A percentile compares a stretch with the other conserved stretches of the same genome.
phyloP scores from a whole-genome alignment of 2,113 vertebrate genomes.

The Hystrix brachyura region DNA sequence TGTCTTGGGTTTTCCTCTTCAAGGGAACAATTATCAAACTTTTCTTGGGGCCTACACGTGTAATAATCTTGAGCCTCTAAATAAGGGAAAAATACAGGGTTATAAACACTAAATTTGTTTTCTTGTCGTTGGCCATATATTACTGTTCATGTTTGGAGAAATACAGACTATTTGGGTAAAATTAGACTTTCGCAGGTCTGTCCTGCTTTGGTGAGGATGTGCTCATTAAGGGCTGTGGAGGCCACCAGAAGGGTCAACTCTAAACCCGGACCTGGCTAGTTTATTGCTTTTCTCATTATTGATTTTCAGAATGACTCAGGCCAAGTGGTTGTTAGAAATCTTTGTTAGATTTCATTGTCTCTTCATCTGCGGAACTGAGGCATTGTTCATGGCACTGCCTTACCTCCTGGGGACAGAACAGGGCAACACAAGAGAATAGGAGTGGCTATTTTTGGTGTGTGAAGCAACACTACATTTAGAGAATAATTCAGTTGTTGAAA shows the following conservation, averaged over 20 bases:
- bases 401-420: slow-evolving; percentile 59
- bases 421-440: slow-evolving; percentile 62
- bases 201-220: background rate
- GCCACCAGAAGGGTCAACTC: background rate
- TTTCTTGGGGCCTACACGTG: slow-evolving; percentile 5
- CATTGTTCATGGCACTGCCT: slow-evolving; percentile 57
- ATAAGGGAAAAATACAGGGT: background rate
- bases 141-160: slow-evolving; percentile 59
- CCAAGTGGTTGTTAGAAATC: slow-evolving; percentile 3
- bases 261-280: background rate
- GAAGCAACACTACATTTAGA: slow-evolving; percentile 69
- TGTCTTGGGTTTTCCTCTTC: too few species aligned
- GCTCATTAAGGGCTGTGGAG: background rate
- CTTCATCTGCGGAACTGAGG: slow-evolving; percentile 64
- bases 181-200: slow-evolving; percentile 19
- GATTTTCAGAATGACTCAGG: slow-evolving; percentile 73
- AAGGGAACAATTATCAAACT: slow-evolving; percentile 7
- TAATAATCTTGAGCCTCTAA: background rate
- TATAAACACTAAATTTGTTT: slow-evolving; percentile 5
- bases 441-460: slow-evolving; percentile 73
- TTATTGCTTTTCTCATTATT: slow-evolving; percentile 66
- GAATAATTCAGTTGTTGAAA: slow-evolving; percentile 73
- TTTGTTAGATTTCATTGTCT: slow-evolving; percentile 65
- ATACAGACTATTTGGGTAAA: background rate
- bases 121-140: slow-evolving; percentile 23